A percentile compares a stretch with the other conserved stretches of the same genome.
Evolutionary conservation across 2,797 vertebrate species (phyloP).

Genomic region (Pygocentrus nattereri): DNA sequence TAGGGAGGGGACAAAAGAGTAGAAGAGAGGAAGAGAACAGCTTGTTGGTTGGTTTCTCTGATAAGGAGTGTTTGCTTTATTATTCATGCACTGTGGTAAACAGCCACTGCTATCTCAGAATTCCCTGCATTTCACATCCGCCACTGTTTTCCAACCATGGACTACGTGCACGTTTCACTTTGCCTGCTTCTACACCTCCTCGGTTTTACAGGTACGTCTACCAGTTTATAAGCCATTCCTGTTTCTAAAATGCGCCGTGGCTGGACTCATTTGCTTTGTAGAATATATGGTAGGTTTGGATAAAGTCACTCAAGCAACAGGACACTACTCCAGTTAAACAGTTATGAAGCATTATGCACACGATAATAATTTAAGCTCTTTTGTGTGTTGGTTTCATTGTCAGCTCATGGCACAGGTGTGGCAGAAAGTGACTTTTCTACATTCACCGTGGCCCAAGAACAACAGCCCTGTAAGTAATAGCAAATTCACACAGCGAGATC

Average conservation of each 20-base stretch:
- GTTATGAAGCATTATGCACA: not conserved
- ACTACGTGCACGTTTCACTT: not conserved
- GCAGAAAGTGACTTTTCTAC: not conserved
- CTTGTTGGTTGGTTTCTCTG: slow-evolving; percentile 11
- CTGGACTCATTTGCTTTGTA: not conserved
- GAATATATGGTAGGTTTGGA: not conserved
- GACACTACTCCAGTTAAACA: not conserved
- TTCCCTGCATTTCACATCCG: slow-evolving; percentile 6
- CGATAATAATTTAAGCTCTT: not conserved
- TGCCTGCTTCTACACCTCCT: slow-evolving; percentile 8
- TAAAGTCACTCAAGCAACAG: not conserved
- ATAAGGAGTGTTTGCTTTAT: slow-evolving; percentile 39
- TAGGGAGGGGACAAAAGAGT: not conserved
- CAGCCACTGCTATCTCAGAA: slow-evolving; percentile 1
- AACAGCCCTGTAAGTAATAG: slow-evolving; percentile 16
- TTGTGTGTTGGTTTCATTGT: not conserved
- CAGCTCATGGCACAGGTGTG: not conserved
- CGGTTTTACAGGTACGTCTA: slow-evolving; percentile 26
- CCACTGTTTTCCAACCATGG: slow-evolving; percentile 23
- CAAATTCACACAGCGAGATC: not conserved
- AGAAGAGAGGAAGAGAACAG: not conserved
- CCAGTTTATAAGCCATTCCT: not conserved
- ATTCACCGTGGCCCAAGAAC: not conserved
- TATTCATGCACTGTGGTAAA: not conserved
- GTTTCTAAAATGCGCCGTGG: not conserved